phyloP scores from a whole-genome alignment of 2,888 invertebrate genomes.

The Dryobota labecula region DNA sequence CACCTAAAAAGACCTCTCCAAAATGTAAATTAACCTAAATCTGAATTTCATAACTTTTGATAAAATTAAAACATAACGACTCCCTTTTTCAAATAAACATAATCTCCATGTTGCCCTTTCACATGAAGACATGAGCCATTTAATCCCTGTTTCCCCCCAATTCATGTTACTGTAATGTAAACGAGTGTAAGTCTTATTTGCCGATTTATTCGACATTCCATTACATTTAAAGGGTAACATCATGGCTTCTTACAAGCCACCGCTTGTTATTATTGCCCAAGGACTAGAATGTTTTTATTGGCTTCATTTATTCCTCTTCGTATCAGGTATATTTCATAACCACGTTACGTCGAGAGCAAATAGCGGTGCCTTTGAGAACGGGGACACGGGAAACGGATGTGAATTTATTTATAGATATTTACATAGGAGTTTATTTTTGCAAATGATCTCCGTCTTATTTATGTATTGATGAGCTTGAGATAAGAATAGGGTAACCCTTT shows the following conservation, averaged over 20 bases:
- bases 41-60: background rate
- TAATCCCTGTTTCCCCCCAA: slow-evolving; percentile 29
- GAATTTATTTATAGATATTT: slow-evolving; percentile 16
- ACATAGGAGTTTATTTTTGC: background rate
- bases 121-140: slow-evolving; percentile 23
- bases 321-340: slow-evolving; percentile 37
- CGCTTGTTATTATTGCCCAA: slow-evolving; percentile 47
- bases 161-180: slow-evolving; percentile 21
- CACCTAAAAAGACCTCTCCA: background rate
- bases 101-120: slow-evolving; percentile 3
- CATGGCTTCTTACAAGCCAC: slow-evolving; percentile 26
- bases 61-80: background rate
- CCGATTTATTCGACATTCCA: slow-evolving; percentile 45
- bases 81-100: background rate
- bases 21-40: background rate
- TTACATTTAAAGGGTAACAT: slow-evolving; percentile 36
- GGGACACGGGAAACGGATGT: background rate
- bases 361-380: slow-evolving; percentile 30
- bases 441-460: background rate
- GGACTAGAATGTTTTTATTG: slow-evolving; percentile 46
- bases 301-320: slow-evolving; percentile 37
- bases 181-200: slow-evolving; percentile 37
- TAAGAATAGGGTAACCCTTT: background rate
- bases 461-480: background rate
- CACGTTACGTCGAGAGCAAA: slow-evolving; percentile 19